Conservation (phyloP, 92 coral and sea anemone genomes). For the Parazoanthus darwini region DNA sequence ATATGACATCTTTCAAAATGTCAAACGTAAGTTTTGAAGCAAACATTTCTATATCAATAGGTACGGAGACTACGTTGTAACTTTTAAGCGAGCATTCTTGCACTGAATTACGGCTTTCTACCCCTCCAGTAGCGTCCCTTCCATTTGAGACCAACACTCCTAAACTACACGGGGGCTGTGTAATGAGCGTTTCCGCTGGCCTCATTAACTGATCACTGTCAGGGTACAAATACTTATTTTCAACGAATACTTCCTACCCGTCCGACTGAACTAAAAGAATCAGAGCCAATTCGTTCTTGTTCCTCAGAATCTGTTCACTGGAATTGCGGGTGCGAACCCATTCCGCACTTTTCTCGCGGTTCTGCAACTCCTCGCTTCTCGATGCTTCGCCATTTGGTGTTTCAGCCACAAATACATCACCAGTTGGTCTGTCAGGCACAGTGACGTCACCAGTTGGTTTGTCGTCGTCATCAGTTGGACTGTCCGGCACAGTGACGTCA, state of each 20-base stretch:
- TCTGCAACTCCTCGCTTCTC: background rate
- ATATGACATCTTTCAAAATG: conserved; percentile 10
- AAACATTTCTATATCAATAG: conserved; percentile 3
- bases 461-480: background rate
- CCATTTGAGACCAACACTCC: background rate
- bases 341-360: background rate
- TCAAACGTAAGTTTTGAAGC: conserved; percentile 10
- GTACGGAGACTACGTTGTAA: background rate
- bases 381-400: background rate
- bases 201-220: background rate
- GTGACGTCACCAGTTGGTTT: background rate
- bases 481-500: background rate
- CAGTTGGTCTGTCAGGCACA: background rate
- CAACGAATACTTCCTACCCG: background rate
- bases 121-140: background rate
- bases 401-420: too few relatives aligned
- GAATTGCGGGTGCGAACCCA: background rate
- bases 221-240: background rate
- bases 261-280: background rate
- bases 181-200: background rate
- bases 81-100: background rate
- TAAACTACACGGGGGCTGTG: background rate
- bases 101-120: background rate
- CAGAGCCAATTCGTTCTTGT: background rate
- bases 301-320: background rate